Evolutionary conservation across 2,797 vertebrate species (phyloP), one percentile per base, ranked within the genome.

Genomic region (Enteromius argenteus): DNA sequence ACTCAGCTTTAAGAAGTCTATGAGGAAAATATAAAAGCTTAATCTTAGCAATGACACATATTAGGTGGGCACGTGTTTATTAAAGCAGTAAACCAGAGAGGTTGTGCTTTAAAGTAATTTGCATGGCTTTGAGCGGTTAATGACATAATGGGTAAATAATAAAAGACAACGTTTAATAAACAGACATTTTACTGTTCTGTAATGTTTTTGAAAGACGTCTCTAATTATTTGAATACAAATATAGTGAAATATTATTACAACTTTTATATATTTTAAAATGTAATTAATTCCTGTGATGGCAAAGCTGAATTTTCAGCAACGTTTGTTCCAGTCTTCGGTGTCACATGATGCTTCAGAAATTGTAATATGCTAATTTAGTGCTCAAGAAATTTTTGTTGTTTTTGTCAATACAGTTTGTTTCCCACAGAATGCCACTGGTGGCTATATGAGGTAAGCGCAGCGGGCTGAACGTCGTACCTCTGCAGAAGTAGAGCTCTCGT

Each of bases 401-500:
- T 51, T 51, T 56, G 19, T 56, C 53, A n/a, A n/a, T n/a, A 56
- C 3, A 56, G 13, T 46, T 30, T 1, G 44, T 30, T 44, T 49
- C 19, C 19, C 21, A 68, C 14, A 27, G 10, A 9, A 17, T 30
- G n/a, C 35, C n/a, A 15, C 64, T 32, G 11, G 72, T 69, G 74
- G 82, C 17, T 14, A 76, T 37, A 7, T 44, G 30, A 10, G 44
- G 32, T 71, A 23, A 42, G 13, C 46, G 77, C 27, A 56, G 4
- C 3, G 8, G 8, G 27, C 27, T 46, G 23, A 49, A 53, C 5
- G 13, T 23, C 91, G 93, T 95, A 99, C 98, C 97, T 98, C 96
- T 49, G 91, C 85, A 35, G 89, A 93, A 86, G 88, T 91, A 84
- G 93, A 93, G 88, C 95, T 97, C 93, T 99, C 98, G 42, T 94